phyloP scores from a whole-genome alignment of 2,888 invertebrate genomes.

The Dolomedes plantarius region DNA sequence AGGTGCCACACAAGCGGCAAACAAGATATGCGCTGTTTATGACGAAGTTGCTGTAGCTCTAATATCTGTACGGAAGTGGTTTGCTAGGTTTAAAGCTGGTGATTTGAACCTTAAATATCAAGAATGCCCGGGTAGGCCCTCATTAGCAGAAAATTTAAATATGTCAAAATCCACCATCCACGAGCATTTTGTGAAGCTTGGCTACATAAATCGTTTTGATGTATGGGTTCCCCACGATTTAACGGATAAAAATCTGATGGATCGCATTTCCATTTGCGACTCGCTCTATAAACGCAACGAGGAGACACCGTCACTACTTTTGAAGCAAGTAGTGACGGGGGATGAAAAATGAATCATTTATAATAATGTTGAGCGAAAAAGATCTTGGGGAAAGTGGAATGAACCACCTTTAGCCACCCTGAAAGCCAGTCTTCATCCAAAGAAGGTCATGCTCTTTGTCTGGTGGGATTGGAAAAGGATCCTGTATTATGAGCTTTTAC shows the following conservation, averaged over 20 bases:
- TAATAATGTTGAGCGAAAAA: conserved; percentile 31
- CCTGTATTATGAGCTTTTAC: conserved; percentile 33
- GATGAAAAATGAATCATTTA: conserved; percentile 42
- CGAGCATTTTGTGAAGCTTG: conserved; percentile 28
- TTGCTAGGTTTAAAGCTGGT: conserved; percentile 7
- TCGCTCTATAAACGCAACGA: conserved; percentile 24
- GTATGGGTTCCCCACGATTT: conserved; percentile 27
- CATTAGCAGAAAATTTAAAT: conserved; percentile 5
- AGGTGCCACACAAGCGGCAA: too few species aligned
- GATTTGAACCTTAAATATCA: conserved; percentile 13
- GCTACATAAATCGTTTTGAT: conserved; percentile 26
- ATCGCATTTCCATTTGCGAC: conserved; percentile 15
- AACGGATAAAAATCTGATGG: conserved; percentile 15
- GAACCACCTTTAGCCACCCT: conserved; percentile 17
- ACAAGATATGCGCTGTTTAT: too few species aligned
- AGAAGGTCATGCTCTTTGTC: conserved; percentile 19
- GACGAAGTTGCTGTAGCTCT: too few species aligned
- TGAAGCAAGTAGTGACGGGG: conserved; percentile 38
- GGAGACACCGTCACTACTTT: conserved; percentile 15
- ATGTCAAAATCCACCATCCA: conserved; percentile 31
- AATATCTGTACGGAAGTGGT: conserved; percentile 20
- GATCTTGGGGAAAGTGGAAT: conserved; percentile 18
- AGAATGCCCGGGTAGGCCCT: background rate
- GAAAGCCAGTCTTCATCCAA: conserved; percentile 39
- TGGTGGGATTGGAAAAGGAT: conserved; percentile 20